Base-by-base conservation (phyloP, 2,888 invertebrate genomes). In the Diadromus collaris region DNA sequence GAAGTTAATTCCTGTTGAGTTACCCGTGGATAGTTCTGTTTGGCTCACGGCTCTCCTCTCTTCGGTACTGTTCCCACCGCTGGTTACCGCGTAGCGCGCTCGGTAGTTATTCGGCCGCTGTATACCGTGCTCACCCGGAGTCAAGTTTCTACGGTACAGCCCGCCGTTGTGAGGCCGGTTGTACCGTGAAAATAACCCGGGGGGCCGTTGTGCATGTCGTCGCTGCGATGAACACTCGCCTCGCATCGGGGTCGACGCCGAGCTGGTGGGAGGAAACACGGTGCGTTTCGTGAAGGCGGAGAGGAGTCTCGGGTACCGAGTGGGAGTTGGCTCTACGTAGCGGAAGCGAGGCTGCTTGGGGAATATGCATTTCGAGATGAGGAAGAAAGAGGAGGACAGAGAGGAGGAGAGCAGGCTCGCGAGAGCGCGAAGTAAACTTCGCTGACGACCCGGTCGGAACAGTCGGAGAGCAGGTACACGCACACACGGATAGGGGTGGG, bases 121-220 rank as follows among this genome's bases (percentile, higher is more conserved):
- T 32, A n/a, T n/a, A 10, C 46, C 32, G 60, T 75, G 71, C 67
- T 75, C 78, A 61, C 70, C 70, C 46, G 46, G 71, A 75, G 78
- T 79, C 63, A 67, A 79, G 71, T 70, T 79, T 67, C 51, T 44
- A 71, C 51, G 60, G 58, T 79, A 63, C 75, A n/a, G 63, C 29
- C 51, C 64, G 9, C 19, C 61, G 70, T 51, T 75, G 51, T 67
- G 76, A 63, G 54, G 44, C 38, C 27, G 69, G 75, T 70, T 71
- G 61, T 79, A 60, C 75, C 65, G 67, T 71, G 78, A 75, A 75
- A 79, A 75, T 75, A 79, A 75, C 61, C 78, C 74, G 27, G 41
- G 63, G 29, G 72, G 72, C n/a, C 61, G 27, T 34, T 24, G 44
- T 67, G 27, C 70, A 56, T 71, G 51, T 75, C 60, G 69, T n/a